Conservation (phyloP, 1,140 invertebrate genomes). For the Anastrepha obliqua region DNA sequence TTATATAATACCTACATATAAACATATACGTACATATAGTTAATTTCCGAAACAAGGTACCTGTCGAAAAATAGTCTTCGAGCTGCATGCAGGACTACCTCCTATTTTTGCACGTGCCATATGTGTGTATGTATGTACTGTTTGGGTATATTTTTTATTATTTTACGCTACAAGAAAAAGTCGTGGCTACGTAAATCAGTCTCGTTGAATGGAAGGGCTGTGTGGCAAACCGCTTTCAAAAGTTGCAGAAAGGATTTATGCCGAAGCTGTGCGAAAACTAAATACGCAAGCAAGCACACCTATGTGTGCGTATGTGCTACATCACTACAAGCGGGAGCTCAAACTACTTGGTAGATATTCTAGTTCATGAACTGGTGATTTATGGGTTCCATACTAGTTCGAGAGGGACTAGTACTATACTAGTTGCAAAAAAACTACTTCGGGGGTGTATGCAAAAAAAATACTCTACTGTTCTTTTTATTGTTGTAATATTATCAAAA, state of each 20-base stretch:
- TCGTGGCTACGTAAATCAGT: slow-evolving; percentile 39
- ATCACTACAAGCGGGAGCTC: no score
- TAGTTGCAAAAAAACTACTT: no score
- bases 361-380: no score
- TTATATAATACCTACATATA: no score
- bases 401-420: no score
- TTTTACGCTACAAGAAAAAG: slow-evolving; percentile 8
- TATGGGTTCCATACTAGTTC: no score
- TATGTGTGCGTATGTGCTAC: neutral
- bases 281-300: neutral
- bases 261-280: neutral
- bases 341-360: no score
- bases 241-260: neutral
- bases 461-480: no score
- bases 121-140: neutral
- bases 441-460: neutral
- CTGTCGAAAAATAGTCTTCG: neutral
- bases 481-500: no score
- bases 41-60: neutral
- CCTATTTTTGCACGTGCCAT: no score
- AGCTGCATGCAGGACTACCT: no score
- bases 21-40: neutral
- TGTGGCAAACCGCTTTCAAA: neutral
- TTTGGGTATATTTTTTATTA: neutral
- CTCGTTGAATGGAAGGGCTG: neutral